A percentile compares a stretch with the other conserved stretches of the same genome.
Conservation (phyloP, 1,140 invertebrate species). For the Aphelenchoides avenae region DNA sequence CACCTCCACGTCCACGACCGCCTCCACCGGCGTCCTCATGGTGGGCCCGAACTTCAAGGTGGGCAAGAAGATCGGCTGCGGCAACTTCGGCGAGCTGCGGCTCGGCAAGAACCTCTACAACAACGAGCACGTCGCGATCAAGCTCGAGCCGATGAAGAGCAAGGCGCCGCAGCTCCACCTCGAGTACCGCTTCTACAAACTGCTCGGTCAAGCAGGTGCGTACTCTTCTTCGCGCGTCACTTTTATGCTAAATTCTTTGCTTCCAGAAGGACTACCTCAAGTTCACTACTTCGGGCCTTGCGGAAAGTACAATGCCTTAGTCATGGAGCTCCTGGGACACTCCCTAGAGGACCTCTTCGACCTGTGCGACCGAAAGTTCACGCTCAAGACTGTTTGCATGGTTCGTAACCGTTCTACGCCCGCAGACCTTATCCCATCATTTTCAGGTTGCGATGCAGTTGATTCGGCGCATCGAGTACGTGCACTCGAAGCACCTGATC, state of each 20-base stretch:
- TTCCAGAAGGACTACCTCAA: slow-evolving; percentile 96
- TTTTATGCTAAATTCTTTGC: too few species aligned
- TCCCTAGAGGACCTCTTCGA: slow-evolving; percentile 99
- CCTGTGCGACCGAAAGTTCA: slow-evolving; percentile 93
- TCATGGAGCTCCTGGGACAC: slow-evolving; percentile 97
- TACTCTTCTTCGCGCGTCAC: too few species aligned
- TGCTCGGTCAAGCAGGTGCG: slow-evolving; percentile 71
- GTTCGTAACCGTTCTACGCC: too few species aligned
- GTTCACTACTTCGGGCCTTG: slow-evolving; percentile 99
- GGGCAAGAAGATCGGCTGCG: slow-evolving; percentile 99
- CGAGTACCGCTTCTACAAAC: slow-evolving; percentile 99
- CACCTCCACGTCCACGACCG: slow-evolving; percentile 49
- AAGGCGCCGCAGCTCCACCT: slow-evolving; percentile 99
- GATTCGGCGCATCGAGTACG: slow-evolving; percentile 83
- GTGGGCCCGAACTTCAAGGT: slow-evolving; percentile 96
- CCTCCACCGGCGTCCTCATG: slow-evolving; percentile 74
- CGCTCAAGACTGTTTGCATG: slow-evolving; percentile 96
- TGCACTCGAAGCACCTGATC: slow-evolving; percentile 97
- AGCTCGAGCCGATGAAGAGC: slow-evolving; percentile 99
- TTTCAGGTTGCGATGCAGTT: too few species aligned
- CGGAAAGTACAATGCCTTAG: slow-evolving; percentile 98
- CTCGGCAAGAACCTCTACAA: slow-evolving; percentile 99
- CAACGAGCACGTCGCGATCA: slow-evolving; percentile 99
- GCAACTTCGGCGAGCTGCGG: slow-evolving; percentile 97
- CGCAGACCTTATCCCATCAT: too few species aligned